Evolutionary conservation across 2,888 invertebrate species (phyloP).

Genomic region (Lochmaea capreae): DNA sequence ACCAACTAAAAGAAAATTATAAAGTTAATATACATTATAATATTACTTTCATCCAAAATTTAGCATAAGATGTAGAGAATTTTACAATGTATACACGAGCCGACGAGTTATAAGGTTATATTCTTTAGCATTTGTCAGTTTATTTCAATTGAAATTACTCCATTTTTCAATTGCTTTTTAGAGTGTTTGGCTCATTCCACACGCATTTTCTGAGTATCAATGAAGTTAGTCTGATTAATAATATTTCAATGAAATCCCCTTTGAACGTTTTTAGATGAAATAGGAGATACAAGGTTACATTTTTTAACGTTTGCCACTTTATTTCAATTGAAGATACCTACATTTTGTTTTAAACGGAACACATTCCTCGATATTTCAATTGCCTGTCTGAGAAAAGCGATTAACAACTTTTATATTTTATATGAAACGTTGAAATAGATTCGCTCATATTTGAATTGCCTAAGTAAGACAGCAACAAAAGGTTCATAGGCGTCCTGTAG

Average conservation of each 20-base stretch:
- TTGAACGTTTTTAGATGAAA: background rate
- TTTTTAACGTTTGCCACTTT: background rate
- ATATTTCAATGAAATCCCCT: background rate
- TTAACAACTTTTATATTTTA: no score
- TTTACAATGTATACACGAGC: background rate
- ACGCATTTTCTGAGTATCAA: background rate
- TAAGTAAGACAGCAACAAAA: no score
- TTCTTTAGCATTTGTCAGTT: conserved; percentile 2
- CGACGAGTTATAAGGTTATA: background rate
- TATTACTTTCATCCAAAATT: background rate
- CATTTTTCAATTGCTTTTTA: background rate
- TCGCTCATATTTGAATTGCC: no score
- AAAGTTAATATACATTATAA: no score
- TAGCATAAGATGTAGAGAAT: background rate
- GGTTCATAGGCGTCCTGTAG: no score
- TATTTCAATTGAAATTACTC: conserved; percentile 1
- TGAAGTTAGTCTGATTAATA: background rate
- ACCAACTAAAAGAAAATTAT: background rate
- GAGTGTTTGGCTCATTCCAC: background rate
- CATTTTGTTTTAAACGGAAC: background rate
- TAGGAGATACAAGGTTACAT: background rate
- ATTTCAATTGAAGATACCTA: background rate
- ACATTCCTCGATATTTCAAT: background rate
- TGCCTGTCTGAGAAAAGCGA: background rate
- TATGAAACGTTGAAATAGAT: no score